Percentiles rank a stretch among this genome's conserved stretches.
Conservation (phyloP, 2,113 vertebrate species). For the Eulacestoma nigropectus region DNA sequence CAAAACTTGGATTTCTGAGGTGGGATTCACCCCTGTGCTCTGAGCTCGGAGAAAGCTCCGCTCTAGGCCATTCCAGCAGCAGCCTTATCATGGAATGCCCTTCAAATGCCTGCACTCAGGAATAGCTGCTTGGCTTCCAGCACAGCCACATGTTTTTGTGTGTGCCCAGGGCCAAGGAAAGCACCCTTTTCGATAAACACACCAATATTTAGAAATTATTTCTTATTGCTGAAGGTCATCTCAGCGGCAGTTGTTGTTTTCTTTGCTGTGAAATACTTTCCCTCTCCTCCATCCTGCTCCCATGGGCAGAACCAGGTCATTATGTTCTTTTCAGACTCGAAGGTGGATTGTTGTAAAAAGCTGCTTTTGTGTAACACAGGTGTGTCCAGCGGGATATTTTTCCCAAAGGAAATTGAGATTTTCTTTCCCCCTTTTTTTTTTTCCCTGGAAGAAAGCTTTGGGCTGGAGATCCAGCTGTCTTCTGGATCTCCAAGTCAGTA, state of each 20-base stretch:
- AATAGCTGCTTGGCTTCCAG: neutral
- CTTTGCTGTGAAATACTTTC: neutral
- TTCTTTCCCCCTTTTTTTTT: neutral
- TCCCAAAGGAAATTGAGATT: neutral
- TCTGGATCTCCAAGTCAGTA: neutral
- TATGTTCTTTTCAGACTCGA: neutral
- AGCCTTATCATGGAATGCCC: neutral
- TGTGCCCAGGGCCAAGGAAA: neutral
- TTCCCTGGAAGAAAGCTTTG: neutral
- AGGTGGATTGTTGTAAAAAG: neutral
- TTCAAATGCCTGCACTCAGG: neutral
- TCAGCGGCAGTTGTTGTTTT: neutral
- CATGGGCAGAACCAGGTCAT: neutral
- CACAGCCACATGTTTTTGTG: neutral
- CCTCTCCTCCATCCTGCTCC: neutral
- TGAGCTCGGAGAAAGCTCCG: accelerated
- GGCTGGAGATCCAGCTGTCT: neutral
- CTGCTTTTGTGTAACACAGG: neutral
- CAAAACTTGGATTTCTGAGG: neutral
- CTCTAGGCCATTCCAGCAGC: neutral
- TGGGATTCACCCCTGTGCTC: neutral
- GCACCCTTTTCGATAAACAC: neutral
- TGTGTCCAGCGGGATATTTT: neutral
- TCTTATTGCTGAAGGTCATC: neutral
- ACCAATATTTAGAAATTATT: neutral